Percentiles rank a stretch among this genome's conserved stretches.
Evolutionary conservation across 2,113 vertebrate species (phyloP).

Genomic region (Daboia siamensis): DNA sequence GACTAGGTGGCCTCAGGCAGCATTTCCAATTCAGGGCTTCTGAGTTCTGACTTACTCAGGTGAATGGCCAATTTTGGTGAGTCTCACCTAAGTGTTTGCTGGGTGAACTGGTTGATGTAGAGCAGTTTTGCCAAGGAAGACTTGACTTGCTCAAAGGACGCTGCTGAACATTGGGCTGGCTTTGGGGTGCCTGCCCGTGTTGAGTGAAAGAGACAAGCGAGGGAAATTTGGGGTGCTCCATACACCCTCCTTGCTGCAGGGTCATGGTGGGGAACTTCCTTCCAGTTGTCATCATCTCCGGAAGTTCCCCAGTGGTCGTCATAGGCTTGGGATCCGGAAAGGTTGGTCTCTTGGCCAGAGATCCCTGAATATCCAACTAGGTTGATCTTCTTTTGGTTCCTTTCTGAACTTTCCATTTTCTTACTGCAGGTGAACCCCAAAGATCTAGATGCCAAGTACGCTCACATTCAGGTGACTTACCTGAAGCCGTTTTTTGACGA

Average conservation of each 20-base stretch:
- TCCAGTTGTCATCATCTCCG: background rate
- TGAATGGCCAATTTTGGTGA: background rate
- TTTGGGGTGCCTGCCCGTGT: background rate
- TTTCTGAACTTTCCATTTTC: background rate
- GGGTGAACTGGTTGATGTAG: background rate
- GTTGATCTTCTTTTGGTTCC: background rate
- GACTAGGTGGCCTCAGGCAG: background rate
- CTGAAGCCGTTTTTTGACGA: slow-evolving; percentile 96
- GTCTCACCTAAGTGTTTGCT: background rate
- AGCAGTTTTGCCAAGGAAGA: background rate
- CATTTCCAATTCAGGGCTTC: background rate
- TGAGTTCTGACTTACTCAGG: background rate
- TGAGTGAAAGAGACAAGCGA: background rate
- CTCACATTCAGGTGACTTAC: slow-evolving; percentile 92
- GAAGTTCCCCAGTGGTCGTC: background rate
- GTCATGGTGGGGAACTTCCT: background rate
- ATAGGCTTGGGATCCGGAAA: background rate
- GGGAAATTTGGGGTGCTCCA: background rate
- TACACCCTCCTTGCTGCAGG: background rate
- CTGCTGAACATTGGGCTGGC: background rate
- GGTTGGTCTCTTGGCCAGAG: background rate
- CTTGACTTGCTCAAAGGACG: background rate
- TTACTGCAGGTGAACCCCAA: slow-evolving; percentile 84
- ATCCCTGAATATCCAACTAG: background rate
- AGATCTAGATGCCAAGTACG: slow-evolving; percentile 90